Evolutionary conservation across 2,797 vertebrate species (phyloP).

Genomic region (Hephaestus fuliginosus): DNA sequence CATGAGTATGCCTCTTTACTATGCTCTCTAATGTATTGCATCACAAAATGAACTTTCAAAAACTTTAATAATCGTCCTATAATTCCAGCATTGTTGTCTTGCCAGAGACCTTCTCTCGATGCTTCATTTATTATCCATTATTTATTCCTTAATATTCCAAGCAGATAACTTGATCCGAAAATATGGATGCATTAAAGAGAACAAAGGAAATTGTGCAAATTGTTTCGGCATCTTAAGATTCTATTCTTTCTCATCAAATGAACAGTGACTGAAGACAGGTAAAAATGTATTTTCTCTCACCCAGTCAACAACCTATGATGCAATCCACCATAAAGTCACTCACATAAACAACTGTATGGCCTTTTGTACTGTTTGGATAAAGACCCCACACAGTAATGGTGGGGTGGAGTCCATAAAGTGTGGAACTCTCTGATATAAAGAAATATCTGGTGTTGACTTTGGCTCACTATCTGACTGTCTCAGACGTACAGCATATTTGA

Average conservation of each 20-base stretch:
- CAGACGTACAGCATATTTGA: not conserved
- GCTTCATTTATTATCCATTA: not conserved
- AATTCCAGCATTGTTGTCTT: not conserved
- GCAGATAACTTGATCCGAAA: constrained; percentile 6
- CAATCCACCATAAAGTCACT: constrained; percentile 15
- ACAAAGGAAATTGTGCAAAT: constrained; percentile 1
- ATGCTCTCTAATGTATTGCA: not conserved
- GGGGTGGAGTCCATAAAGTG: constrained; percentile 16
- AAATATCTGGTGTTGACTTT: constrained; percentile 25
- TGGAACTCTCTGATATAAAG: constrained; percentile 4
- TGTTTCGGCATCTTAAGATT: constrained; percentile 7
- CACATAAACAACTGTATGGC: constrained; percentile 16
- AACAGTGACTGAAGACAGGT: not conserved
- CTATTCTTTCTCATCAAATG: not conserved
- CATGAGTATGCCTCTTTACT: not conserved
- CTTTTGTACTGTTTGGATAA: constrained; percentile 23
- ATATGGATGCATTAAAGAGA: constrained; percentile 12
- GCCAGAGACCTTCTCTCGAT: not conserved
- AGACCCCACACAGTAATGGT: constrained; percentile 33
- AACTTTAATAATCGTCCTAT: not conserved
- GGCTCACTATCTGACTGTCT: not conserved
- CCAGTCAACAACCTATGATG: not conserved
- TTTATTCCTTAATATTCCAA: not conserved
- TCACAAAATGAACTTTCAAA: not conserved
- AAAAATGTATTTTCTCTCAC: constrained; percentile 1